phyloP scores from a whole-genome alignment of 2,888 invertebrate genomes.

The Hydropsyche betteni region DNA sequence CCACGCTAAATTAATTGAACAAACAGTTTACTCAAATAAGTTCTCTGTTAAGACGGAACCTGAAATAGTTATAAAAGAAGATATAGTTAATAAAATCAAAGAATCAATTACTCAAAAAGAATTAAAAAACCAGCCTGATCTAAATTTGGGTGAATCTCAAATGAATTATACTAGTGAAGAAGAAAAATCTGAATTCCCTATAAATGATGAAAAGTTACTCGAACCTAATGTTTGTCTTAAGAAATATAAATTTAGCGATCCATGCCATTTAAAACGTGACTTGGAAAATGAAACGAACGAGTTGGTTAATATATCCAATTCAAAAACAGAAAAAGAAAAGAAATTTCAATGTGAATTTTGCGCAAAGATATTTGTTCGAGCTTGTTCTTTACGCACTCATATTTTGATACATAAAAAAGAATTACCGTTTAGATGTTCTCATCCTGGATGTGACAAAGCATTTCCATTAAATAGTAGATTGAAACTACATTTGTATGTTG shows the following conservation, averaged over 20 bases:
- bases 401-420: slow-evolving; percentile 41
- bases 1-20: slow-evolving; percentile 35
- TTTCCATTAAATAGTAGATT: slow-evolving; percentile 48
- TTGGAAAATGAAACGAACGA: background rate
- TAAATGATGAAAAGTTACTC: no score
- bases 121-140: no score
- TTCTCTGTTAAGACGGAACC: background rate
- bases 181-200: no score
- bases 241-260: no score
- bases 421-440: slow-evolving; percentile 43
- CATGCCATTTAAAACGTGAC: no score
- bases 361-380: slow-evolving; percentile 44
- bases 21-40: background rate
- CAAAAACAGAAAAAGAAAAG: background rate
- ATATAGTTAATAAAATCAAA: no score
- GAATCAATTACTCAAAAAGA: no score
- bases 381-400: slow-evolving; percentile 41
- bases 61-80: no score
- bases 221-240: no score
- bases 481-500: slow-evolving; percentile 44
- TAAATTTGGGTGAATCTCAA: no score
- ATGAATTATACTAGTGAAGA: no score
- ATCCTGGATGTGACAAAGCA: slow-evolving; percentile 45
- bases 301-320: background rate
- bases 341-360: slow-evolving; percentile 47